Evolutionary conservation across 2,797 vertebrate genomes (phyloP), one percentile per base, ranked within the genome.

Genomic region (Anguilla pacifica): DNA sequence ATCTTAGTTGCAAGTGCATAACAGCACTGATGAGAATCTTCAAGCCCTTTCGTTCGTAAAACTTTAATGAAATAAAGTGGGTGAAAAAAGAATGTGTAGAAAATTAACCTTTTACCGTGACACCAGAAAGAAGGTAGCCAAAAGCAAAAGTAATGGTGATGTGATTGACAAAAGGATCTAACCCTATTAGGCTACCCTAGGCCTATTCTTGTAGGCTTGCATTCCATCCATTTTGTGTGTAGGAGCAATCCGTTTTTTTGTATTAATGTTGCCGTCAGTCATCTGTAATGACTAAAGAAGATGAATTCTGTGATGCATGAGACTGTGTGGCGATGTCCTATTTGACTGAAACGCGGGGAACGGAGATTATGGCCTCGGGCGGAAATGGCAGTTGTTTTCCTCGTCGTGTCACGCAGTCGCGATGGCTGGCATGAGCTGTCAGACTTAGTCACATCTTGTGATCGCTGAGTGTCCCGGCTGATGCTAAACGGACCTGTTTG

Each of bases 361-460:
- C 11, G 55, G 64, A 11, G 35, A 49, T 49, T n/a, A 31, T 67
- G 43, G 35, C 43, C 10, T 25, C 46, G 11, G 28, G n/a, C 10
- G 35, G 25, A 22, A 59, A 53, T 72, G 25, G 25, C 43, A 6
- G 0, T 79, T 79, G 35, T 79, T 82, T 82, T 46, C 43, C 25
- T 31, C 61, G 9, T 49, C 43, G 22, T 28, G 17, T 86, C 46
- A 39, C 43, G 31, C 86, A 82, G 22, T 31, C 35, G 9, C 43
- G 55, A 79, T 39, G n/a, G 77, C 35, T 82, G 72, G 51, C 79
- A 43, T 61, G 86, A 82, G 57, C 17, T 87, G 86, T 77, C 67
- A 74, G 67, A 53, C 25, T 87, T 87, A 87, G 55, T 87, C 61
- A 87, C 9, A 55, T 84, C 87, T 87, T 87, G 87, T 70, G 87